Evolutionary conservation across 2,797 vertebrate genomes (phyloP).

Genomic region (Oophaga sylvatica): DNA sequence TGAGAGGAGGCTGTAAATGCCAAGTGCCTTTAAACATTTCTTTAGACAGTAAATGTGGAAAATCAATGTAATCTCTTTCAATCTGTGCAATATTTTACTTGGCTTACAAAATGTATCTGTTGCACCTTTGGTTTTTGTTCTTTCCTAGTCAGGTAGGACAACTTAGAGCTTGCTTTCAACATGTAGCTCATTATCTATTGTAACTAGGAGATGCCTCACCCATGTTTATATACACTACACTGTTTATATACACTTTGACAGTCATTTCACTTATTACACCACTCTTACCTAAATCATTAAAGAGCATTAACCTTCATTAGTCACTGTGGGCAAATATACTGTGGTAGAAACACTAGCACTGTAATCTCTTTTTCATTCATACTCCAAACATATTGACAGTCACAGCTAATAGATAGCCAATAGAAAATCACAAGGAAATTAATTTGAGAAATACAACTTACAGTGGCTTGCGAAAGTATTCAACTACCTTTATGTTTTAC

Average conservation of each 20-base stretch:
- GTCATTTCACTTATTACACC: constrained; percentile 24
- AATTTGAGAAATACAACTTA: too few species aligned
- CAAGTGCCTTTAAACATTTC: too few species aligned
- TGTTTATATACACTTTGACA: constrained; percentile 31
- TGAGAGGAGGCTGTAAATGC: too few species aligned
- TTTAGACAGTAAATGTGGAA: too few species aligned
- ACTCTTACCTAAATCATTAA: constrained; percentile 7
- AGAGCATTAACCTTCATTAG: neutral
- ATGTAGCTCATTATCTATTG: constrained; percentile 25
- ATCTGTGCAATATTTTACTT: neutral
- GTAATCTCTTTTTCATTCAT: neutral
- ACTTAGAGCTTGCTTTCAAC: neutral
- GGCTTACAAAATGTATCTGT: too few species aligned
- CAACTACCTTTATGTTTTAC: too few species aligned
- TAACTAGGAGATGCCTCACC: constrained; percentile 38
- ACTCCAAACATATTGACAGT: neutral
- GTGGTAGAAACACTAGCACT: neutral
- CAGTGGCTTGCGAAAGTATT: too few species aligned
- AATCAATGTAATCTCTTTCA: too few species aligned
- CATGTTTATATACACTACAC: constrained; percentile 25
- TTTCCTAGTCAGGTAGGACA: neutral
- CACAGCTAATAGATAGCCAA: neutral
- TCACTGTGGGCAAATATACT: constrained; percentile 20
- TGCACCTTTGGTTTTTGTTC: neutral
- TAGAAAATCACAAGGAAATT: too few species aligned